Conservation (phyloP, 2,888 invertebrate genomes). For the Nephrotoma flavescens region DNA sequence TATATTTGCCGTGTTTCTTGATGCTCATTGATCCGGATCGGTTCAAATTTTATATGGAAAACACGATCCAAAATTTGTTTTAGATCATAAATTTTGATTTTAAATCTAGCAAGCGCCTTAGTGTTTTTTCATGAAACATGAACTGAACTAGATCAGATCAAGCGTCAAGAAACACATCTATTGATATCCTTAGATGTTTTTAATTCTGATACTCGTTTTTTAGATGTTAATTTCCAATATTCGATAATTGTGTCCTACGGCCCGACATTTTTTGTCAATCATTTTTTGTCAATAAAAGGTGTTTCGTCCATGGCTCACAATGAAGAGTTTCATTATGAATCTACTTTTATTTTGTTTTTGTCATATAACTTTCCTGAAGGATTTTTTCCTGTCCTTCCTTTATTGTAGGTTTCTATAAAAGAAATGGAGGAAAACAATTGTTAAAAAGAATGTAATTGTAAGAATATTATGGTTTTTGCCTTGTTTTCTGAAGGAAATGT, state of each 20-base stretch:
- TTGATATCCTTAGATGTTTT: neutral
- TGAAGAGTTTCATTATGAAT: neutral
- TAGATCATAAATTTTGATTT: too few relatives aligned
- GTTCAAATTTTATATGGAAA: too few relatives aligned
- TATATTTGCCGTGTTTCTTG: too few relatives aligned
- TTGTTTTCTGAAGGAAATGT: neutral
- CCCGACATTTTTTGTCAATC: neutral
- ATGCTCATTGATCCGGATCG: too few relatives aligned
- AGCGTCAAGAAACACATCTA: too few relatives aligned
- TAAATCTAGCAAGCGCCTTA: too few relatives aligned
- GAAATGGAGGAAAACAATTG: neutral
- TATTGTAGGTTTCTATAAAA: neutral
- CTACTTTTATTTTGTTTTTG: neutral
- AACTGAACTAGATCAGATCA: too few relatives aligned
- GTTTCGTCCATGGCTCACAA: neutral
- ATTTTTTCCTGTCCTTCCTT: neutral
- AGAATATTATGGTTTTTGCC: neutral
- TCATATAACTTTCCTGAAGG: neutral
- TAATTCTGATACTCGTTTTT: neutral
- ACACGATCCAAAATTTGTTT: too few relatives aligned
- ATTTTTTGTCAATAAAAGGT: neutral
- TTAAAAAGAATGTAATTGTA: neutral
- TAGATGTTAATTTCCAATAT: too few relatives aligned
- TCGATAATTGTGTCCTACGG: neutral
- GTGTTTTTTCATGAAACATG: too few relatives aligned